Evolutionary conservation across 2,888 invertebrate genomes (phyloP), one percentile per base, ranked within the genome.

Genomic region (Euplexia lucipara): DNA sequence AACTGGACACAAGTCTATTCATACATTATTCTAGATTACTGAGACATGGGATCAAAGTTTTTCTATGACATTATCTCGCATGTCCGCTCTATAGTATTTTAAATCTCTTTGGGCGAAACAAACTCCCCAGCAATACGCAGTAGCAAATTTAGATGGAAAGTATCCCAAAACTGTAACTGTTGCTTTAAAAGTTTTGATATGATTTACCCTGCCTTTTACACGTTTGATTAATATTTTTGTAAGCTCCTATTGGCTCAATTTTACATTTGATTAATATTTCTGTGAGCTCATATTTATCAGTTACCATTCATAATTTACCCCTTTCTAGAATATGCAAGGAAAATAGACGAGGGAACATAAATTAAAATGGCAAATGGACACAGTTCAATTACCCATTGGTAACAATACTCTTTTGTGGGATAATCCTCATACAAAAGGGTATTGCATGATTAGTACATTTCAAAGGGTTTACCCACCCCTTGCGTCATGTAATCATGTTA

Each of bases 361-460:
- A 86, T 83, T 79, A 74, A 72, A 79, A 72, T 79, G 75, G 72
- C 82, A 83, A 85, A 85, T 81, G 62, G 68, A 54, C 63, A 70
- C 75, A 74, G 79, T 84, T 78, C 70, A 87, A 88, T 87, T 87
- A 83, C 79, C 58, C 68, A 56, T 63, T 74, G 62, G 81, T 78
- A 84, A 84, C 81, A 80, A 70, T 75, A 66, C 35, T 63, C 83
- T 86, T 89, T 90, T 87, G 87, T 87, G 67, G 77, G 81, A 81
- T 86, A 85, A 85, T 86, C 89, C 84, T 79, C 81, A 76, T 73
- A 84, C 86, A 90, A 92, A 92, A 89, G 86, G 70, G 83, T 81
- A 89, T 92, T 88, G 92, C 83, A 85, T 86, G 88, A 93, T 93
- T 91, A 91, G 88, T 77, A 82, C 83, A 78, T 86, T 88, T 83